Evolutionary conservation across 2,797 vertebrate genomes (phyloP).

Genomic region (Pristis pectinata): DNA sequence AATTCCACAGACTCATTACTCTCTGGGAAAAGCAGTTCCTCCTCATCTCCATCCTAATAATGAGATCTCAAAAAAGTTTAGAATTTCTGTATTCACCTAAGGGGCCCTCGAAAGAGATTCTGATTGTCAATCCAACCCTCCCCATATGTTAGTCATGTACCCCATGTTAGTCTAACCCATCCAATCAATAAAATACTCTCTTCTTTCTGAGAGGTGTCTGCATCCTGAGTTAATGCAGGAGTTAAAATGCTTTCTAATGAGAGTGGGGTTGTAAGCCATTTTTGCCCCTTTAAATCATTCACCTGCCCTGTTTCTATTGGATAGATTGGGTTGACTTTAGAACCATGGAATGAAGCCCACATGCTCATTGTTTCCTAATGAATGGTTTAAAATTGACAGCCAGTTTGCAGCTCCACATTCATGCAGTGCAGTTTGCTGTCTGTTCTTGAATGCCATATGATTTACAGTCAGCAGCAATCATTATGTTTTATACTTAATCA

Average conservation of each 20-base stretch:
- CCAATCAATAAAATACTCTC: not conserved
- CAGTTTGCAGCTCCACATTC: not conserved
- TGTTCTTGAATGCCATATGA: not conserved
- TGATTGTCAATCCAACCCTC: no score
- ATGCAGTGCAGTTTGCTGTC: not conserved
- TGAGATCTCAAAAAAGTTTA: no score
- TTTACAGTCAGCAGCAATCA: not conserved
- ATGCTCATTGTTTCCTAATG: not conserved
- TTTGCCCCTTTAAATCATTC: not conserved
- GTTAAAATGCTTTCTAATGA: not conserved
- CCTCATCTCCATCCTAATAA: no score
- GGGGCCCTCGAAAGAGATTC: no score
- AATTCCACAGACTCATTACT: no score
- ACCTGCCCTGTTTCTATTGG: not conserved
- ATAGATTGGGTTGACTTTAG: not conserved
- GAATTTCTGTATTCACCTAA: no score
- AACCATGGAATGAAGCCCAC: no score
- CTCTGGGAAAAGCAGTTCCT: no score
- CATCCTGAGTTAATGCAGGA: not conserved
- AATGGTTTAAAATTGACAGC: not conserved
- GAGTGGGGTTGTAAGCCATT: no score
- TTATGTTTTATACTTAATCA: not conserved
- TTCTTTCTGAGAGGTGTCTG: not conserved
- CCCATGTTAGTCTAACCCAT: no score
- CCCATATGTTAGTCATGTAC: no score